Conservation (phyloP, 2,113 vertebrate genomes). For the Pogonocichla stellata region DNA sequence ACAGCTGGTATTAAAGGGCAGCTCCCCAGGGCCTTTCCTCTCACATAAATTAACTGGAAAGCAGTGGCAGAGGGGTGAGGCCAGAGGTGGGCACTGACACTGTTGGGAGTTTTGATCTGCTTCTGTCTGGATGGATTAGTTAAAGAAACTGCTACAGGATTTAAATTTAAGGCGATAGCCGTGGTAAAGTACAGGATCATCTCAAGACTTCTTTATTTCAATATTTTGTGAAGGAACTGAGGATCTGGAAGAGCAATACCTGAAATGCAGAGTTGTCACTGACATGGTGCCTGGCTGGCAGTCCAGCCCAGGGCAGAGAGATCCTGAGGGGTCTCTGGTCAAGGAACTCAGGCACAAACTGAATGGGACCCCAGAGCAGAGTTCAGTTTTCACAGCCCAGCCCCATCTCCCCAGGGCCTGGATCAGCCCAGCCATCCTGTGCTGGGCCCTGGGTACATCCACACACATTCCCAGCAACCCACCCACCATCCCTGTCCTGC, state of each 20-base stretch:
- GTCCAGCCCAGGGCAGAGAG: not conserved
- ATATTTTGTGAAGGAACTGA: not conserved
- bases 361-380: not conserved
- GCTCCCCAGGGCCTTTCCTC: not conserved
- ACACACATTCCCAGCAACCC: accelerated
- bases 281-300: not conserved
- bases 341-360: not conserved
- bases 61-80: not conserved
- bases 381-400: not conserved
- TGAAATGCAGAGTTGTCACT: not conserved
- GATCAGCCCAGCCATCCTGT: not conserved
- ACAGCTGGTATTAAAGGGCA: constrained; percentile 11
- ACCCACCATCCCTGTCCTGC: not conserved
- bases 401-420: not conserved
- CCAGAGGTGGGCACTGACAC: not conserved
- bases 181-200: not conserved
- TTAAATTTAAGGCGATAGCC: not conserved
- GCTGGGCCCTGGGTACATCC: not conserved
- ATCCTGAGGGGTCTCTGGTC: not conserved
- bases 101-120: not conserved
- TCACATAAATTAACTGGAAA: constrained; percentile 28
- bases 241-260: not conserved
- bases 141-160: not conserved
- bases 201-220: not conserved
- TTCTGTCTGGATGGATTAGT: not conserved